phyloP scores from a whole-genome alignment of 1,140 invertebrate genomes.

The Drosophila pruinosa region DNA sequence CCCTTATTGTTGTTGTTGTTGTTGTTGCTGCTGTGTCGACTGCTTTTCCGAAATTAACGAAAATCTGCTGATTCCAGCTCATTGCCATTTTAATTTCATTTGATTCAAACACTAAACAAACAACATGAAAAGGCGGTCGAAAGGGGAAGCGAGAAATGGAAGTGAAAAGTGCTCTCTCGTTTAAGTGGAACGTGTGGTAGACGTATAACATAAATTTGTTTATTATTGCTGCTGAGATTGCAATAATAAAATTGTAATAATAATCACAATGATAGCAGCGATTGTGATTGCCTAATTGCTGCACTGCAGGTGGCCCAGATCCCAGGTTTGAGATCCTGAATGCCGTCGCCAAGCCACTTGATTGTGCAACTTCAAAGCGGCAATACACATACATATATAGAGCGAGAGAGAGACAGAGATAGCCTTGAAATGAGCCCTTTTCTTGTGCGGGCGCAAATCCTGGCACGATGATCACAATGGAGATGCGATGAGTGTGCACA shows the following conservation, averaged over 20 bases:
- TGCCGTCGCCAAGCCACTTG: conserved; percentile 24
- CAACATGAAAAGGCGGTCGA: conserved; percentile 17
- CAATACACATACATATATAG: conserved; percentile 11
- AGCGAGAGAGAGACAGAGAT: not conserved
- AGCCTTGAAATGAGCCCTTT: conserved; percentile 14
- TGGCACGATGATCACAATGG: conserved; percentile 31
- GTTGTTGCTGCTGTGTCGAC: conserved; percentile 35
- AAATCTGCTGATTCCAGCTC: conserved; percentile 83
- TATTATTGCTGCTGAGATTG: conserved; percentile 50
- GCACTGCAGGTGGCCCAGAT: conserved; percentile 66
- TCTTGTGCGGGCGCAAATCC: conserved; percentile 33
- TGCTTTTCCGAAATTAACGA: conserved; percentile 63
- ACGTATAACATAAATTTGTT: conserved; percentile 15
- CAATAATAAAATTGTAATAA: conserved; percentile 42
- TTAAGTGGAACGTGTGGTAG: not conserved
- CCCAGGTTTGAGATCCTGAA: not conserved
- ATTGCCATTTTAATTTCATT: conserved; percentile 82
- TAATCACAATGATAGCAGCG: conserved; percentile 20
- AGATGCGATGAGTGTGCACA: conserved; percentile 65
- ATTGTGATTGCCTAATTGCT: conserved; percentile 66
- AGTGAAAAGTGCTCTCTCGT: too few species aligned
- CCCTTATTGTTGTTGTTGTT: not conserved
- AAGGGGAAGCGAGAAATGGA: not conserved
- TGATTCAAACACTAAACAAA: conserved; percentile 71
- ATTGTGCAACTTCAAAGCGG: conserved; percentile 77